Conservation (phyloP, 2,888 invertebrate species). For the Pristionchus fissidentatus region DNA sequence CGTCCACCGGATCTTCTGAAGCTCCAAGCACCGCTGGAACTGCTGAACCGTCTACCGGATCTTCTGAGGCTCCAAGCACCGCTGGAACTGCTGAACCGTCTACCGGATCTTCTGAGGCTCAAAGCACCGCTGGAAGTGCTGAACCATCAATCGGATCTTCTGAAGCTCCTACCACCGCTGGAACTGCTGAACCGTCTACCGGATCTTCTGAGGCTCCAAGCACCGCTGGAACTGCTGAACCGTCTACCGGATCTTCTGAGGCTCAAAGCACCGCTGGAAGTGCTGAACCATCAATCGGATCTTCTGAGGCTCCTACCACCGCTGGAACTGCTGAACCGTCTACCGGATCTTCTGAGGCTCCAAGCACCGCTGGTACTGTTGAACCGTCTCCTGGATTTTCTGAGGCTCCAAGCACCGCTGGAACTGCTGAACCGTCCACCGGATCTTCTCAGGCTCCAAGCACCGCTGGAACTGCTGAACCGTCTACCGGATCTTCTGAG, state of each 20-base stretch:
- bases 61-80: no score
- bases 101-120: no score
- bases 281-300: neutral
- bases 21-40: neutral
- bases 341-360: constrained; percentile 7
- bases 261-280: neutral
- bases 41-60: neutral
- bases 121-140: no score
- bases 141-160: no score
- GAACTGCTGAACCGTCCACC: neutral
- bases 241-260: neutral
- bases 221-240: no score
- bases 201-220: no score
- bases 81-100: no score
- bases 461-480: neutral
- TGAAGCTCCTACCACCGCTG: no score
- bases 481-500: neutral
- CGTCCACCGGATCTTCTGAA: no score
- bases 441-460: neutral
- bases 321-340: neutral
- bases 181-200: no score
- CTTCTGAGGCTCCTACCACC: no score
- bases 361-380: neutral
- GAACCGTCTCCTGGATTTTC: neutral
- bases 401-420: no score